Conservation (phyloP, 2,888 invertebrate genomes). For the Andrena bicolor region DNA sequence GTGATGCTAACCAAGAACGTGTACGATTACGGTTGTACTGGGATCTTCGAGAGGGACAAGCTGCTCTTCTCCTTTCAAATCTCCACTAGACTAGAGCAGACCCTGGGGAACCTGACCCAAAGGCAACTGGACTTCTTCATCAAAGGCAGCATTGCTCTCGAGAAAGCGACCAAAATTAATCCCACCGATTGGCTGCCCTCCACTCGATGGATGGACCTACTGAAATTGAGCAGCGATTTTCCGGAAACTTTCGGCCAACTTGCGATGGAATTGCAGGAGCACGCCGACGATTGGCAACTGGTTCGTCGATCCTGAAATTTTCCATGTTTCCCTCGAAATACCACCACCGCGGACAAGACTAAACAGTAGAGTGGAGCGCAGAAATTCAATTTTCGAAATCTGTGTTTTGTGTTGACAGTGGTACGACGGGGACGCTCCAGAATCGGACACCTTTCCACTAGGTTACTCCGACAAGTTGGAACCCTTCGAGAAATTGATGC, state of each 20-base stretch:
- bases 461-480: constrained; percentile 89
- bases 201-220: constrained; percentile 93
- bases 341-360: too few relatives aligned
- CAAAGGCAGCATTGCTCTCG: constrained; percentile 93
- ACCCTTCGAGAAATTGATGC: constrained; percentile 91
- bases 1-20: constrained; percentile 94
- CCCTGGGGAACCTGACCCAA: constrained; percentile 88
- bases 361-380: too few relatives aligned
- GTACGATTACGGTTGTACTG: constrained; percentile 96
- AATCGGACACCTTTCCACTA: constrained; percentile 90
- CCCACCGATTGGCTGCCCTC: constrained; percentile 91
- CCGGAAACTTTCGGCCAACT: constrained; percentile 88
- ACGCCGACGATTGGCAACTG: constrained; percentile 89
- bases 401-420: constrained; percentile 87
- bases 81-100: constrained; percentile 92
- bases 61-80: constrained; percentile 96
- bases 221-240: constrained; percentile 90
- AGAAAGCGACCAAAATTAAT: constrained; percentile 89
- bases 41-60: constrained; percentile 96
- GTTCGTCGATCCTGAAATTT: constrained; percentile 84
- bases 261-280: constrained; percentile 86
- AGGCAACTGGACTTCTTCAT: constrained; percentile 95
- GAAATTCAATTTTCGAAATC: neutral
- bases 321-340: too few relatives aligned
- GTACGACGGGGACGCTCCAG: constrained; percentile 94